Conservation (phyloP, 2,113 vertebrate genomes). For the Brachypodius melanocephalos region DNA sequence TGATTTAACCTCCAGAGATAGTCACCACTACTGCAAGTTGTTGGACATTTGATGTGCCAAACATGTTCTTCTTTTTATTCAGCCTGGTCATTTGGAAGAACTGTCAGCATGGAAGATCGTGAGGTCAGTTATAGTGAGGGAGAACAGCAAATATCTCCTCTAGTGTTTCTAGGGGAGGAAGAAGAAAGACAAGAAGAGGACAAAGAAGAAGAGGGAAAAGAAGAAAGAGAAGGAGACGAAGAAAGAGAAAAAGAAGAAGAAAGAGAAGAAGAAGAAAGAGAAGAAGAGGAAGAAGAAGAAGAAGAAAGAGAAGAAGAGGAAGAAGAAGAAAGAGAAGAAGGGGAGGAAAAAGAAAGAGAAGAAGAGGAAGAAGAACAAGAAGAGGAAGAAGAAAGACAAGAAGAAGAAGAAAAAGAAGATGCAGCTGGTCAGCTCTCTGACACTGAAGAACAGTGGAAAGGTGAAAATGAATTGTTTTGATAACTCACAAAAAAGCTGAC, state of each 20-base stretch:
- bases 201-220: no score
- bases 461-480: background rate
- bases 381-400: background rate
- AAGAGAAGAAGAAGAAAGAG: background rate
- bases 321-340: accelerated
- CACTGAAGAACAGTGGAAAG: background rate
- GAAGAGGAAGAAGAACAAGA: background rate
- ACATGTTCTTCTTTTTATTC: background rate
- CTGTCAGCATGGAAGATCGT: background rate
- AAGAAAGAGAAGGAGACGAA: background rate
- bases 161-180: background rate
- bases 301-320: accelerated
- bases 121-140: background rate
- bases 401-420: background rate
- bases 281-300: background rate
- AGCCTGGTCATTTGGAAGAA: background rate
- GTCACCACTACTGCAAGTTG: background rate
- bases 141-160: background rate
- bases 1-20: background rate
- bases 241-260: background rate
- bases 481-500: background rate
- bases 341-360: accelerated
- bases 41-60: background rate
- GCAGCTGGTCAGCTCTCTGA: background rate
- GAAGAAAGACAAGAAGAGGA: background rate